Conservation (phyloP, 2,888 invertebrate species). For the Hyposoter didymator region DNA sequence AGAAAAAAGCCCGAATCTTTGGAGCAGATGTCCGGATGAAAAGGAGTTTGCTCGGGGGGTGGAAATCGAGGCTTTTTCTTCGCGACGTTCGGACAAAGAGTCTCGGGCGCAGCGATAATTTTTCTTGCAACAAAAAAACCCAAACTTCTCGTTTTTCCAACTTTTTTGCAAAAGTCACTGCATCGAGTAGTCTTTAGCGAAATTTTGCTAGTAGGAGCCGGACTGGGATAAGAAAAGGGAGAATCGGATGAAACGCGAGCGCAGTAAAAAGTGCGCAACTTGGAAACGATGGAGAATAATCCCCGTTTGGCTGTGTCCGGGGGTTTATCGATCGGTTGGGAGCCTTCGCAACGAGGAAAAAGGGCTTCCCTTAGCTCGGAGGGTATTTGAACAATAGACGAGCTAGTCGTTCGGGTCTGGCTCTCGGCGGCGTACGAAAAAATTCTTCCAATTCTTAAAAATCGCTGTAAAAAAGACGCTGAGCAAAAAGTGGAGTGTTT, state of each 20-base stretch:
- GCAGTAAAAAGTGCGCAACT: constrained; percentile 45
- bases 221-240: not conserved
- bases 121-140: too few relatives aligned
- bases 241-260: constrained; percentile 22
- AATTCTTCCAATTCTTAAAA: constrained; percentile 10
- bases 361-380: constrained; percentile 34
- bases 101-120: too few relatives aligned
- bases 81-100: not conserved
- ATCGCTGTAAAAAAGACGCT: constrained; percentile 14
- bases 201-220: too few relatives aligned
- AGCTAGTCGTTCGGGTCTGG: constrained; percentile 33
- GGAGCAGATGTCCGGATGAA: not conserved
- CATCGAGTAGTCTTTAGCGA: too few relatives aligned
- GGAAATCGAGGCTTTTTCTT: not conserved
- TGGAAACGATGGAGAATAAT: constrained; percentile 19
- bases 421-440: constrained; percentile 1
- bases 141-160: too few relatives aligned
- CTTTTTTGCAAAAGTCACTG: too few relatives aligned
- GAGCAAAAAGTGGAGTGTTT: not conserved
- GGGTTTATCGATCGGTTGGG: constrained; percentile 41
- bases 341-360: constrained; percentile 32
- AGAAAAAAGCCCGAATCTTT: not conserved
- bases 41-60: not conserved
- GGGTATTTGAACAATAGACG: constrained; percentile 33
- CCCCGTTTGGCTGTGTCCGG: constrained; percentile 19